Evolutionary conservation across 53 echinoderm and acorn worm species (phyloP), one percentile per base, ranked within the genome.

Genomic region (Henricia sp.): DNA sequence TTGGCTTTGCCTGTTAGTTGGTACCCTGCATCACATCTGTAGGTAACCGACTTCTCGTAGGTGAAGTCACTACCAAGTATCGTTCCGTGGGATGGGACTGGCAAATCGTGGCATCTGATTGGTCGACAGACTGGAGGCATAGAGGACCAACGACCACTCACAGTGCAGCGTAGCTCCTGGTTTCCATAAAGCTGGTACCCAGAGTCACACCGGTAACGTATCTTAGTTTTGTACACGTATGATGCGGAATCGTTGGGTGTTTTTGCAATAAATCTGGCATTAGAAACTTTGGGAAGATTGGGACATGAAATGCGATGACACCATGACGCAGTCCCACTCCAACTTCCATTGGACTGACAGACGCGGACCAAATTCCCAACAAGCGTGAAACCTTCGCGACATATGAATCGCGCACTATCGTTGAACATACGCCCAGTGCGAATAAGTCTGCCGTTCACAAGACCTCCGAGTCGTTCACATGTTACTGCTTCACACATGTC

Each of bases 341-440:
- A 96, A 1, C 43, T 59, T 0, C 96, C 90, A 59, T 88, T 83
- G 58, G 92, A 92, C 38, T 88, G 75, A 68, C 97, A 96, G 23
- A 85, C 82, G 33, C 90, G 90, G 11, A 25, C 71, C n/a, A 52
- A 19, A 6, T 72, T 67, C 46, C 97, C 97, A 14, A 83, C 56
- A n/a, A 96, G 82, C 19, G 65, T 44, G 50, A 87, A 96, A 4
- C 90, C 87, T 2, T 78, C 85, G 2, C 71, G 48, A 34, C 96
- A 96, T 2, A 36, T 24, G 68, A 91, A 93, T 6, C 19, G 42
- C 0, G 86, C 80, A 5, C 78, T 96, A 40, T 93, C 83, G 34
- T 88, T 70, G 27, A 53, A 90, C 2, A 54, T 57, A 52, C 74
- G 85, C 21, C 73, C 83, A 0, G 86, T 57, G 39, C 87, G 65